Conservation (phyloP, 2,888 invertebrate genomes). For the Busseola fusca region DNA sequence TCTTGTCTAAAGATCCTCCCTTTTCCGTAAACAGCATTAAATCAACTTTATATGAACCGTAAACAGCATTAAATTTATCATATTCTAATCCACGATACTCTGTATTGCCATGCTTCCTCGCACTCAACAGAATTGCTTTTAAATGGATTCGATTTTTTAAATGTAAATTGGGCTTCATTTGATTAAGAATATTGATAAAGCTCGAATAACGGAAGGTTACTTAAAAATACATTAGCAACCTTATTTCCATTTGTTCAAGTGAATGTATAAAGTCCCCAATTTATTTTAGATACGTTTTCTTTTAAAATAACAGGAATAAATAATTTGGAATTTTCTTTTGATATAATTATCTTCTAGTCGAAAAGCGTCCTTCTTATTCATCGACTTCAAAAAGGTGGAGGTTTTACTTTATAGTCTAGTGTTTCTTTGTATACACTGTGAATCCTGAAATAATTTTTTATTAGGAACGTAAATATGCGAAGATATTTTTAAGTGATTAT, state of each 20-base stretch:
- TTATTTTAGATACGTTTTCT: constrained; percentile 15
- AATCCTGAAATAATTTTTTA: background rate
- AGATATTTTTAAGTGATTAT: too few relatives aligned
- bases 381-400: background rate
- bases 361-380: background rate
- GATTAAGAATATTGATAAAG: constrained; percentile 66
- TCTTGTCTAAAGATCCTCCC: too few relatives aligned
- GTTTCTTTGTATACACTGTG: background rate
- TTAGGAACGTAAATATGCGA: too few relatives aligned
- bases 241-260: constrained; percentile 43
- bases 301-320: constrained; percentile 43
- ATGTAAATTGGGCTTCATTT: constrained; percentile 68
- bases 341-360: background rate
- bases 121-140: constrained; percentile 64
- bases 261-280: constrained; percentile 43
- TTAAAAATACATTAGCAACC: constrained; percentile 61
- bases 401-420: background rate
- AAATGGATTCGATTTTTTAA: constrained; percentile 63
- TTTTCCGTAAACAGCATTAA: background rate
- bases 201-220: constrained; percentile 55
- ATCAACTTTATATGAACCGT: background rate
- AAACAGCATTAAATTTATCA: too few relatives aligned
- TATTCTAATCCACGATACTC: constrained; percentile 14
- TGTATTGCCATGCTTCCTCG: constrained; percentile 12
- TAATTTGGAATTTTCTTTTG: constrained; percentile 28